Evolutionary conservation across 37 sponge, comb jelly and placozoan species (phyloP).

Genomic region (Crambe crambe): DNA sequence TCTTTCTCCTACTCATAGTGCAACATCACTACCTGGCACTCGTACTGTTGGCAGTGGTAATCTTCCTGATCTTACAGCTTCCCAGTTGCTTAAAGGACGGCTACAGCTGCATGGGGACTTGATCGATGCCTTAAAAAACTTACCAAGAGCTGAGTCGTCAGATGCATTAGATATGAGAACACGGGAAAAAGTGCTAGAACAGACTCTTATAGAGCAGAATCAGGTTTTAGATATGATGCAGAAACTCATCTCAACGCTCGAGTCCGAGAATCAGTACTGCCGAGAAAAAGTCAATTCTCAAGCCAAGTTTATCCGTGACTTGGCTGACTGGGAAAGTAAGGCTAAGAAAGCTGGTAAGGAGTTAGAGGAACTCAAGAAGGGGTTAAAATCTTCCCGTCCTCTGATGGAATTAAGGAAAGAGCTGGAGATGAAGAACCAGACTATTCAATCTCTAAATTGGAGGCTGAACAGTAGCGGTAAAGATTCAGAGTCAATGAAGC

Average conservation of each 20-base stretch:
- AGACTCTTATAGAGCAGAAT: slow-evolving; percentile 60
- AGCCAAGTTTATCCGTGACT: slow-evolving; percentile 15
- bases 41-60: background rate
- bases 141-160: background rate
- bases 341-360: slow-evolving; percentile 18
- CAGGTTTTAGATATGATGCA: slow-evolving; percentile 57
- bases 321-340: background rate
- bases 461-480: background rate
- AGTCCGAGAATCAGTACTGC: slow-evolving; percentile 30
- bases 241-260: slow-evolving; percentile 42
- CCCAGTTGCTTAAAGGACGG: background rate
- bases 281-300: slow-evolving; percentile 23
- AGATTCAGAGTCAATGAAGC: background rate
- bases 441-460: slow-evolving; percentile 33
- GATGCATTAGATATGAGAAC: background rate
- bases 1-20: background rate
- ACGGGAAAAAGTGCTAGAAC: slow-evolving; percentile 42
- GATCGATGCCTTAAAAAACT: slow-evolving; percentile 7
- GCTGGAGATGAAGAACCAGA: slow-evolving; percentile 30
- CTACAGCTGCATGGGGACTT: slow-evolving; percentile 10
- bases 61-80: background rate
- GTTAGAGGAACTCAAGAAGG: background rate
- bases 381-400: background rate
- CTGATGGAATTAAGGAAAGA: slow-evolving; percentile 7
- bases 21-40: background rate